Evolutionary conservation across 2,888 invertebrate genomes (phyloP).

Genomic region (Caenorhabditis doughertyi): DNA sequence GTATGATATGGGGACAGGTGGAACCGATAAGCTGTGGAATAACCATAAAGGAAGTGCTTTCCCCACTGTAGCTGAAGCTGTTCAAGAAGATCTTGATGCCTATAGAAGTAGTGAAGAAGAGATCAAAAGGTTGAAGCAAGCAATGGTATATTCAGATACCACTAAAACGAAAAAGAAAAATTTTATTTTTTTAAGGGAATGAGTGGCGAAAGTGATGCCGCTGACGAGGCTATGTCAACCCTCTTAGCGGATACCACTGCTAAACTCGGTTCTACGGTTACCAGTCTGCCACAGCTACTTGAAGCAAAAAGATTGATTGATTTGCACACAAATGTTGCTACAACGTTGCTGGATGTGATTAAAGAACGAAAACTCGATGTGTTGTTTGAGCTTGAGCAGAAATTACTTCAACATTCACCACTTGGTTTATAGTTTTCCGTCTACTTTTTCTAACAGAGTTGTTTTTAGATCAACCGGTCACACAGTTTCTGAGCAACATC

Average conservation of each 20-base stretch:
- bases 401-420: slow-evolving; percentile 89
- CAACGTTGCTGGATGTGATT: slow-evolving; percentile 86
- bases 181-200: slow-evolving; percentile 33
- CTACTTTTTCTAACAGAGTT: not conserved
- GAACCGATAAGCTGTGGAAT: slow-evolving; percentile 91
- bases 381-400: slow-evolving; percentile 98
- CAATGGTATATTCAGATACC: slow-evolving; percentile 87
- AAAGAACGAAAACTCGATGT: slow-evolving; percentile 91
- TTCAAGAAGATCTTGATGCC: slow-evolving; percentile 97
- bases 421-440: slow-evolving; percentile 84
- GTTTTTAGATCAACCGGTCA: slow-evolving; percentile 71
- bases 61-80: slow-evolving; percentile 93
- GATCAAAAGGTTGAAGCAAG: slow-evolving; percentile 93
- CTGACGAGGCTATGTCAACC: slow-evolving; percentile 89
- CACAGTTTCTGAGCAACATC: slow-evolving; percentile 67
- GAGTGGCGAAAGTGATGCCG: slow-evolving; percentile 88
- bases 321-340: slow-evolving; percentile 98
- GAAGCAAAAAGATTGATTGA: slow-evolving; percentile 97
- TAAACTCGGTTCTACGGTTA: slow-evolving; percentile 93
- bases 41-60: slow-evolving; percentile 89
- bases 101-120: slow-evolving; percentile 96
- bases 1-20: slow-evolving; percentile 89
- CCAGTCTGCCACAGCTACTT: slow-evolving; percentile 94
- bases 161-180: not conserved
- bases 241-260: slow-evolving; percentile 93